Percentiles rank a stretch among this genome's conserved stretches.
Conservation (phyloP, 2,888 invertebrate species). For the Drosophila fulvimacula region DNA sequence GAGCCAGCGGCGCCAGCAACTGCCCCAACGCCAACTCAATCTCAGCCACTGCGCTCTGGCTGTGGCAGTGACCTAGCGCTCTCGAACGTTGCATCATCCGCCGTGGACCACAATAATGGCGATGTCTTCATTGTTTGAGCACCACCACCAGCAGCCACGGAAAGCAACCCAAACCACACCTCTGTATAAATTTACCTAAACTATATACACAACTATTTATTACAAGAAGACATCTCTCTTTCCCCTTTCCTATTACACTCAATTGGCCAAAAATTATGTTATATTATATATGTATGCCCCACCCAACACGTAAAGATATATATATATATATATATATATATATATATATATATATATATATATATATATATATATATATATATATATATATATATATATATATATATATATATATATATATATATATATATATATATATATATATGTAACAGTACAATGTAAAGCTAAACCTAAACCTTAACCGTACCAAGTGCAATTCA, state of each 20-base stretch:
- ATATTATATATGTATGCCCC: slow-evolving; percentile 36
- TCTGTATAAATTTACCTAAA: slow-evolving; percentile 51
- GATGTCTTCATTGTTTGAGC: slow-evolving; percentile 70
- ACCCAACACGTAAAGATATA: not conserved
- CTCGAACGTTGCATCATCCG: slow-evolving; percentile 25
- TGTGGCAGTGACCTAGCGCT: slow-evolving; percentile 53
- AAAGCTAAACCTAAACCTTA: slow-evolving; percentile 47
- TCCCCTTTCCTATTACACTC: slow-evolving; percentile 38
- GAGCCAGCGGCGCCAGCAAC: slow-evolving; percentile 16
- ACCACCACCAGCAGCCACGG: slow-evolving; percentile 11
- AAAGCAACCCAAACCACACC: not conserved
- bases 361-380: slow-evolving; percentile 23
- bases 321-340: slow-evolving; percentile 21
- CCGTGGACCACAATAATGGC: slow-evolving; percentile 55
- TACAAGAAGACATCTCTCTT: slow-evolving; percentile 28
- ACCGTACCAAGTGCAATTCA: slow-evolving; percentile 73
- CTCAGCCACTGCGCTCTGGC: slow-evolving; percentile 48
- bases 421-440: slow-evolving; percentile 20
- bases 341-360: slow-evolving; percentile 24
- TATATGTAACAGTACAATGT: slow-evolving; percentile 44
- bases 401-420: slow-evolving; percentile 24
- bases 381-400: slow-evolving; percentile 21
- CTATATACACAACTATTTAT: slow-evolving; percentile 40
- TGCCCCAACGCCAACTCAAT: slow-evolving; percentile 26
- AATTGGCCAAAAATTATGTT: slow-evolving; percentile 59